Evolutionary conservation across 1,140 invertebrate genomes (phyloP).

Genomic region (Brachionus sp.): DNA sequence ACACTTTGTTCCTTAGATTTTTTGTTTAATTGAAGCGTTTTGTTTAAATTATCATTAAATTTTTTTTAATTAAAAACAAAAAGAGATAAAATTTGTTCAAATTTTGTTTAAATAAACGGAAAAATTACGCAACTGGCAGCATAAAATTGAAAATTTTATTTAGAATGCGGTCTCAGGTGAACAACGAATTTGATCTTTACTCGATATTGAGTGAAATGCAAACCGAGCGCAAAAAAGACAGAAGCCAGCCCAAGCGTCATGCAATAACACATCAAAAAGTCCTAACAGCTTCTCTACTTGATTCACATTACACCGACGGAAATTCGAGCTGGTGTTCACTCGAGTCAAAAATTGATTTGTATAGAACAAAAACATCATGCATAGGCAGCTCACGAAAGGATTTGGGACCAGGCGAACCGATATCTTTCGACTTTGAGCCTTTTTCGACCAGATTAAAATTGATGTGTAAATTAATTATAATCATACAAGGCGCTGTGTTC

Average conservation of each 20-base stretch:
- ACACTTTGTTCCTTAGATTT: background rate
- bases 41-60: background rate
- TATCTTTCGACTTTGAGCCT: constrained; percentile 16
- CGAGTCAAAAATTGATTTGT: background rate
- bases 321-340: background rate
- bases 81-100: background rate
- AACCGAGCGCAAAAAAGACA: background rate
- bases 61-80: background rate
- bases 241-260: background rate
- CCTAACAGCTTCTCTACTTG: background rate
- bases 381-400: background rate
- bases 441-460: constrained; percentile 30
- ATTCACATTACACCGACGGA: constrained; percentile 34
- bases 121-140: background rate
- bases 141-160: background rate
- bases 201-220: background rate
- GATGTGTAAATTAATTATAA: constrained; percentile 44
- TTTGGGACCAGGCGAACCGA: background rate
- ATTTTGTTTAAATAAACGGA: background rate
- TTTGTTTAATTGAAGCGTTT: background rate
- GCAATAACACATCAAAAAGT: background rate
- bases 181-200: constrained; percentile 28
- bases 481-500: constrained; percentile 4
- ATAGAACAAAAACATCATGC: background rate
- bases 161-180: background rate